Percentiles rank a stretch among this genome's conserved stretches.
phyloP scores from a whole-genome alignment of 2,113 vertebrate species.

The Reinhardtius hippoglossoides region DNA sequence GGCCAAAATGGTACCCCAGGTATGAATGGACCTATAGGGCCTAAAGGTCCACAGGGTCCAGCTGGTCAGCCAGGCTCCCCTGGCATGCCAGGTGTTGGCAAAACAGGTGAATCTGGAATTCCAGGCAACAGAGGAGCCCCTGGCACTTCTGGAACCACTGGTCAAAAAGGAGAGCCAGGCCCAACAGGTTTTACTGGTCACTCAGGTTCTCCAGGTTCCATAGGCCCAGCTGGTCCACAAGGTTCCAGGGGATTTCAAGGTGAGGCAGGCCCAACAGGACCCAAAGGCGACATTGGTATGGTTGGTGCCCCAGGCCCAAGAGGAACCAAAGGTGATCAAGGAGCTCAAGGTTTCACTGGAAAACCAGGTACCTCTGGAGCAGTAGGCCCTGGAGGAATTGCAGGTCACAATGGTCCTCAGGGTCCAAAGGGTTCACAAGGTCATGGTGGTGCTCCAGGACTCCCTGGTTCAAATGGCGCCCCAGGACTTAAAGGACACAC shows the following conservation, averaged over 20 bases:
- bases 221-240: slow-evolving; percentile 80
- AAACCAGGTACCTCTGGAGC: slow-evolving; percentile 90
- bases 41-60: slow-evolving; percentile 80
- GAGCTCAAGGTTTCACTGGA: slow-evolving; percentile 82
- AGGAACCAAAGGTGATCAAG: slow-evolving; percentile 82
- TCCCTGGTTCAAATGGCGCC: slow-evolving; percentile 85
- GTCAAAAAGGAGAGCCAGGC: slow-evolving; percentile 84
- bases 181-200: slow-evolving; percentile 79
- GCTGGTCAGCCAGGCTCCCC: slow-evolving; percentile 80
- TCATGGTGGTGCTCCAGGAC: slow-evolving; percentile 83
- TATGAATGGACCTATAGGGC: slow-evolving; percentile 75
- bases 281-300: slow-evolving; percentile 84
- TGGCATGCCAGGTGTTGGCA: slow-evolving; percentile 82
- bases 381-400: slow-evolving; percentile 85
- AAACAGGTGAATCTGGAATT: slow-evolving; percentile 79
- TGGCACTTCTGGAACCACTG: slow-evolving; percentile 81
- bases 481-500: slow-evolving; percentile 87
- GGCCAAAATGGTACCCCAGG: slow-evolving; percentile 83
- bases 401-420: slow-evolving; percentile 86
- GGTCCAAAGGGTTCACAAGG: slow-evolving; percentile 89
- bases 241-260: slow-evolving; percentile 83
- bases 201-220: slow-evolving; percentile 73
- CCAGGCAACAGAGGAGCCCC: slow-evolving; percentile 80
- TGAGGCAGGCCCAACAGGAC: slow-evolving; percentile 79
- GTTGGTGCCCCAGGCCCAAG: slow-evolving; percentile 78